Base-by-base conservation (phyloP, 1,140 invertebrate species). In the Penaeus japonicus region DNA sequence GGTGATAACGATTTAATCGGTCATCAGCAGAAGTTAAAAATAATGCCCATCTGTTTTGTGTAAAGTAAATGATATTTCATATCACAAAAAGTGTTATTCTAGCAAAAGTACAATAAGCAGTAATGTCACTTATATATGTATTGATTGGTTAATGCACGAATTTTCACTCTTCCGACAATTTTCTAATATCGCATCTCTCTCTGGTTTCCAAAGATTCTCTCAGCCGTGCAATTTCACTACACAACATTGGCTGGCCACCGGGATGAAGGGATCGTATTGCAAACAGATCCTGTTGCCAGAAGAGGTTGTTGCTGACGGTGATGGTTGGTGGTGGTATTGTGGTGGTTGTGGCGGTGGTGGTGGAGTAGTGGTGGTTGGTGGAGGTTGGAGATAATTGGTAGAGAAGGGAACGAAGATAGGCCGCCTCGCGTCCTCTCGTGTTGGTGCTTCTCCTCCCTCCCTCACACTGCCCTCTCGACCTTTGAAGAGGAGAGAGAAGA, bases 401-500 rank as follows among this genome's bases (percentile, higher is more conserved):
- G 87, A 84, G 87, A 84, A 84, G 87, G 87, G 83, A 85, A 85
- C 87, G 87, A 84, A 84, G 87, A 73, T 35, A 80, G 81, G 39
- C 86, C 70, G 80, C 77, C 80, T 73, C 59, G 65, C 53, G 59
- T 83, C 79, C 79, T 82, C 79, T 35, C 39, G 78, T 75, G 80
- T 57, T 20, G 84, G 12, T 89, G 82, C n/a, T 47, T 47, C 77
- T 89, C 77, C 75, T 84, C 82, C 75, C 83, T 89, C 87, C 87
- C 83, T 84, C 57, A 84, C 82, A 80, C 82, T 59, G 82, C 55
- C 87, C 87, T 84, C 81, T 84, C 82, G 82, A 89, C 87, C 87
- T 89, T 89, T 62, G 83, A 89, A 89, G 87, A 89, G 82, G 87
- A 89, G 87, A 89, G 83, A 89, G 87, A 89, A 85, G 87, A 78